Base-by-base conservation (phyloP, 2,888 invertebrate genomes). In the Netelia fuscicornis region DNA sequence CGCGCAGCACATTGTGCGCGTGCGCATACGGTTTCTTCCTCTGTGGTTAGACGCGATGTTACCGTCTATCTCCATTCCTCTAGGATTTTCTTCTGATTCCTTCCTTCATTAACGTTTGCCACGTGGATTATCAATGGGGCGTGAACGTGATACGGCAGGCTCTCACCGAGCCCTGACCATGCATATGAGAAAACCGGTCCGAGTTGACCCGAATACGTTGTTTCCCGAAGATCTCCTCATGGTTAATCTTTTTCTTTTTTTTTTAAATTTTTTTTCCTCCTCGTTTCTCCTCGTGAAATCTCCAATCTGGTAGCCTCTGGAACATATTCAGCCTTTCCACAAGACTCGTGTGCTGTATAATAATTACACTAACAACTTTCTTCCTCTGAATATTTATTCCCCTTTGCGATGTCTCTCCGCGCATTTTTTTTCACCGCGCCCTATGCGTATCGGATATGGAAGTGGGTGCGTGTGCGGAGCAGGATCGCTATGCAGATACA, bases 351-450 rank as follows among this genome's bases (percentile, higher is more conserved):
- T 42, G 44, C 54, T n/a, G 37, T n/a, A 42, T 42, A 54, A 54
- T 79, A 72, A 79, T 65, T 65, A 56, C 20, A 1, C 42, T 60
- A 74, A 74, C 20, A 10, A 80, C 80, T 79, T 68, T 78, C 62
- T 74, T 62, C 62, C 70, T 82, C 23, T 48, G 48, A 60, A 20
- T n/a, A 70, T 68, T 71, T 11, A 23, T 52, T 65, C 54, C 2
- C 17, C 17, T 20, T 2, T 64, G 11, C n/a, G 10, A 42, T 54
- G 1, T 9, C 1, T 48, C 25, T 71, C 68, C 20, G 42, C 54
- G 60, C 37, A 30, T 37, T n/a, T 64, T 70, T 71, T 30, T 44
- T n/a, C n/a, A 9, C 17, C 54, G 25, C 68, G 64, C n/a, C 58
- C 58, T 58, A 23, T 25, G 30, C 52, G 30, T 20, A 62, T 81